Conservation (phyloP, 1,140 invertebrate genomes). For the Trichogramma pretiosum region DNA sequence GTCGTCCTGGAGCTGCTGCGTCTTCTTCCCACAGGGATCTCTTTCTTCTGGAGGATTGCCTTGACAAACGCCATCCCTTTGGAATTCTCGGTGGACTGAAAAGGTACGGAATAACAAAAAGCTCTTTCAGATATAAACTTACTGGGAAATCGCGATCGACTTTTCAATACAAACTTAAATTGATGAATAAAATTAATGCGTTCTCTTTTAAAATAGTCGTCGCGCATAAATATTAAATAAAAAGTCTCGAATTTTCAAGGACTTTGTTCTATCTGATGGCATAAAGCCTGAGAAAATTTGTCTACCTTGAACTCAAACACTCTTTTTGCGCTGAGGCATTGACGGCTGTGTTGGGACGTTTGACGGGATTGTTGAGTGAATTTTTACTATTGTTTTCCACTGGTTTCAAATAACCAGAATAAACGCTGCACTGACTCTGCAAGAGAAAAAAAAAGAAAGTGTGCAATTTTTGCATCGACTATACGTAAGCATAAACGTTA, state of each 20-base stretch:
- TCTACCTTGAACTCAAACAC: slow-evolving; percentile 34
- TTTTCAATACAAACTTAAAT: too few species aligned
- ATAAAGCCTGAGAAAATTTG: background rate
- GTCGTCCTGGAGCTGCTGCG: slow-evolving; percentile 33
- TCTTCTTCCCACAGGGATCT: slow-evolving; percentile 42
- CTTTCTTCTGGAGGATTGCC: slow-evolving; percentile 56
- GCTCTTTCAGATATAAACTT: too few species aligned
- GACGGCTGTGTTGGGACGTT: slow-evolving; percentile 36
- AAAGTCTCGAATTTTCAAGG: too few species aligned
- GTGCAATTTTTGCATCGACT: too few species aligned
- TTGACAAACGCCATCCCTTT: slow-evolving; percentile 57
- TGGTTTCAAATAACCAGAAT: slow-evolving; percentile 38
- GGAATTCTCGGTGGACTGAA: slow-evolving; percentile 48
- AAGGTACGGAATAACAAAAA: background rate
- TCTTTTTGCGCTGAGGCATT: slow-evolving; percentile 36
- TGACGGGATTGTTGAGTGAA: slow-evolving; percentile 37
- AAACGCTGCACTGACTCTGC: slow-evolving; percentile 41
- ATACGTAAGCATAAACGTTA: too few species aligned
- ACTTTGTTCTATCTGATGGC: too few species aligned
- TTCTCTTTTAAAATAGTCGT: too few species aligned
- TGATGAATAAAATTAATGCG: too few species aligned
- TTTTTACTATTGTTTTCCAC: slow-evolving; percentile 40
- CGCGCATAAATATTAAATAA: too few species aligned
- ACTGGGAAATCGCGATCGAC: too few species aligned
- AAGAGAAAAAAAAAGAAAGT: slow-evolving; percentile 24